Conservation (phyloP, 2,797 vertebrate genomes). For the Sebastes variabilis region DNA sequence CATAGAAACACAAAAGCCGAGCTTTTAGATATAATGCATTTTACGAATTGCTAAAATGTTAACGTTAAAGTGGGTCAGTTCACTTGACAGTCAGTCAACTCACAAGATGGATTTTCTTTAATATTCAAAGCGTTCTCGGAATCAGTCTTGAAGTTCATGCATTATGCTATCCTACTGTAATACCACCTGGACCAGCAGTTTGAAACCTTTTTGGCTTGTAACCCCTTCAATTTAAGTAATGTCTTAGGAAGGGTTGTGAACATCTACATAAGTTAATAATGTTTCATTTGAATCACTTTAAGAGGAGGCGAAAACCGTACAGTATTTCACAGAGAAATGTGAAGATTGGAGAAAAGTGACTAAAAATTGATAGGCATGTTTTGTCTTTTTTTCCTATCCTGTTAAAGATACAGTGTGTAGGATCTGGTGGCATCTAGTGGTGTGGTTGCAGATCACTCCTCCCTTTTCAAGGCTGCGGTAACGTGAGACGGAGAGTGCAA, state of each 20-base stretch:
- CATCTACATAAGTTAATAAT: not conserved
- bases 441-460: no score
- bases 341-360: not conserved
- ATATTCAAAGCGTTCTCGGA: not conserved
- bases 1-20: not conserved
- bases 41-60: not conserved
- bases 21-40: not conserved
- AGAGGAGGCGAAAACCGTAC: not conserved
- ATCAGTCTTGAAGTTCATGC: not conserved
- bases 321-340: not conserved
- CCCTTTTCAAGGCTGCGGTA: no score
- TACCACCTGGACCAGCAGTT: not conserved
- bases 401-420: not conserved
- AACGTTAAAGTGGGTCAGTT: not conserved
- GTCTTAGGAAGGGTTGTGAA: not conserved
- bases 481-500: no score
- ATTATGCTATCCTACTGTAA: not conserved
- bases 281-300: not conserved
- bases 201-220: not conserved
- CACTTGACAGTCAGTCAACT: not conserved
- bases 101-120: not conserved
- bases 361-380: not conserved
- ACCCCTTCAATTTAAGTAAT: not conserved
- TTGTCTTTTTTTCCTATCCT: not conserved
- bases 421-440: no score